Base-by-base conservation (phyloP, 2,888 invertebrate genomes). In the Clusia tigrina region DNA sequence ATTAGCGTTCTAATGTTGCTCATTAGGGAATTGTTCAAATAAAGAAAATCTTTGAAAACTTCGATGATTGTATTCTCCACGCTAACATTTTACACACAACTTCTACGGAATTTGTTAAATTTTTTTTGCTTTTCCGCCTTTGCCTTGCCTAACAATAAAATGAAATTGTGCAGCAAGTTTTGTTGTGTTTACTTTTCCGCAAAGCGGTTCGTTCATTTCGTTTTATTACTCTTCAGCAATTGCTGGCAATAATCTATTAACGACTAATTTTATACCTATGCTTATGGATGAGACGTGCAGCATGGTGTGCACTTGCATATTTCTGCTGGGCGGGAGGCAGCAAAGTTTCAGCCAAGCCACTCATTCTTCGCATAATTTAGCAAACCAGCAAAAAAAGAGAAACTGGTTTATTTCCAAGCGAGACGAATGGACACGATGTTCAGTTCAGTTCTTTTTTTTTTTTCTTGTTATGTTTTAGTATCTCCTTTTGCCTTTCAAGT, bases 201-300 rank as follows among this genome's bases (percentile, higher is more conserved):
- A 32, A 24, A 25, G 12, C n/a, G 15, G 12, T 15, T 42, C 12
- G 42, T 15, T 15, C n/a, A 17, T 17, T n/a, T n/a, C 42, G n/a
- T 6, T 42, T 42, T 42, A 42, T 42, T 42, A 42, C n/a, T n/a
- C n/a, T 3, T 5, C 9, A 42, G 42, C 42, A 42, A 42, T 42
- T 42, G 3, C 42, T 42, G 9, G 42, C 42, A 6, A 42, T 42
- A 42, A 42, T 42, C 42, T 42, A 42, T 42, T 42, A n/a, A 17
- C 42, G 56, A 12, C 56, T 37, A 58, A 60, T 56, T 53, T 58
- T 54, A 64, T 58, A 54, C 58, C 58, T 58, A 55, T 25, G 55
- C 23, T 64, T 61, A 64, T 61, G 61, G 61, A 26, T 23, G 32
- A 51, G 58, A 55, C 64, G 64, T 64, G 64, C 54, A 58, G 38